Base-by-base conservation (phyloP, 2,888 invertebrate species). In the Coecobrya sp. region DNA sequence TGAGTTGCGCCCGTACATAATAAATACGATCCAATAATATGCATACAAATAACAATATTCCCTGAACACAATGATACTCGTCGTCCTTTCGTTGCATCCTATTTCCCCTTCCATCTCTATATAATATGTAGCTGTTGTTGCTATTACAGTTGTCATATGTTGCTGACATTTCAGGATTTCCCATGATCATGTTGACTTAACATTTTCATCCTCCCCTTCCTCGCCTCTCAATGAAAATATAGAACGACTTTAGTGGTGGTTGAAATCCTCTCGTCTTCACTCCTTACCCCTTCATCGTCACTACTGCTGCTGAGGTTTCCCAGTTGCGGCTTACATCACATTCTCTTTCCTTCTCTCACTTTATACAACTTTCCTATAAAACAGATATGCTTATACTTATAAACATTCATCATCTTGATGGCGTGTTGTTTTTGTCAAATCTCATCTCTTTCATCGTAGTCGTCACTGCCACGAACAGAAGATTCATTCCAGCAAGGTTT, bases 141-240 rank as follows among this genome's bases (percentile, higher is more conserved):
- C 11, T n/a, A 42, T 73, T 76, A 10, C 76, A 76, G 22, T n/a
- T 52, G 79, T 79, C n/a, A 49, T 45, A 79, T 25, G 10, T 52
- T 27, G 22, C 16, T 79, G 79, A 52, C 79, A 79, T 79, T 79
- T 79, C 52, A 25, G 27, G 7, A 52, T 79, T 52, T 79, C 52
- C 79, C 79, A 49, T 79, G 79, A 79, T 79, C 52, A 79, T 52
- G 79, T 52, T 49, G 52, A 79, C 49, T 79, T 49, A 79, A 79
- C 79, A 79, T 79, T 79, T 79, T 27, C 76, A 76, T 76, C 27
- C 79, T 49, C 49, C 10, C 49, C 11, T 49, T 13, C 13, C 16
- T 55, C 49, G 4, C 4, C 49, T 49, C 49, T 49, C 49, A 49
- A 16, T 49, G 11, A 13, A 36, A 76, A 76, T 45, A 19, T 49